Evolutionary conservation across 1,140 invertebrate species (phyloP).

Genomic region (Apocrypta bakeri): DNA sequence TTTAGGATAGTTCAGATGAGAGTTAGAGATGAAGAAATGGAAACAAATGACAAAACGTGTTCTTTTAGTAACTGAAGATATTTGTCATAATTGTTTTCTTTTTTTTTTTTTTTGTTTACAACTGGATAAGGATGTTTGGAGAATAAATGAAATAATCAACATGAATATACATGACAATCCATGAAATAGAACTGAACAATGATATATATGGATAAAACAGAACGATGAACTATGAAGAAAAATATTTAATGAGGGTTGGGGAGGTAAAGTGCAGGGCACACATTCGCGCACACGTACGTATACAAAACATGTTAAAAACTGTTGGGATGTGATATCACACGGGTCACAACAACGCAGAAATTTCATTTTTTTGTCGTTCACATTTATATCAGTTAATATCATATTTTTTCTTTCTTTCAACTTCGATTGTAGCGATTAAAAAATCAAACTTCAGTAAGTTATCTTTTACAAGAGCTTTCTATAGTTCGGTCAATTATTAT

Average conservation of each 20-base stretch:
- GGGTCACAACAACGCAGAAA: constrained; percentile 88
- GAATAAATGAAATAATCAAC: constrained; percentile 43
- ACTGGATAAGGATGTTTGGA: constrained; percentile 4
- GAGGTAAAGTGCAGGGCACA: constrained; percentile 70
- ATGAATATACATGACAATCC: constrained; percentile 45
- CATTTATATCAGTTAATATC: constrained; percentile 26
- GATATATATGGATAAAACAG: constrained; percentile 54
- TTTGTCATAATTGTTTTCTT: constrained; percentile 23
- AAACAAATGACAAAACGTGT: constrained; percentile 61
- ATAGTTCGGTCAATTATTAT: constrained; percentile 29
- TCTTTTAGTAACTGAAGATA: constrained; percentile 41
- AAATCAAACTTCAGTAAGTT: not conserved
- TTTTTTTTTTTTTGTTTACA: constrained; percentile 28
- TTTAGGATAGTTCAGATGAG: constrained; percentile 51
- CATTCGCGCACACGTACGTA: constrained; percentile 73
- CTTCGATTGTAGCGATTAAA: not conserved
- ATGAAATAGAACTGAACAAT: constrained; percentile 45
- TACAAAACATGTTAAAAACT: constrained; percentile 74
- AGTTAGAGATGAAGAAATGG: constrained; percentile 63
- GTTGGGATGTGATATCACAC: constrained; percentile 76
- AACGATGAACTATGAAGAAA: constrained; percentile 63
- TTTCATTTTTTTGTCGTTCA: constrained; percentile 58
- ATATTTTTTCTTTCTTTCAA: not conserved
- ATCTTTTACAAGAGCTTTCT: not conserved
- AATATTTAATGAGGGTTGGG: constrained; percentile 56